These are phyloP conservation scores for Steinernema hermaphroditum DNA, from an alignment of 2,888 invertebrate genomes.

Conservation along the genomic window DNA sequence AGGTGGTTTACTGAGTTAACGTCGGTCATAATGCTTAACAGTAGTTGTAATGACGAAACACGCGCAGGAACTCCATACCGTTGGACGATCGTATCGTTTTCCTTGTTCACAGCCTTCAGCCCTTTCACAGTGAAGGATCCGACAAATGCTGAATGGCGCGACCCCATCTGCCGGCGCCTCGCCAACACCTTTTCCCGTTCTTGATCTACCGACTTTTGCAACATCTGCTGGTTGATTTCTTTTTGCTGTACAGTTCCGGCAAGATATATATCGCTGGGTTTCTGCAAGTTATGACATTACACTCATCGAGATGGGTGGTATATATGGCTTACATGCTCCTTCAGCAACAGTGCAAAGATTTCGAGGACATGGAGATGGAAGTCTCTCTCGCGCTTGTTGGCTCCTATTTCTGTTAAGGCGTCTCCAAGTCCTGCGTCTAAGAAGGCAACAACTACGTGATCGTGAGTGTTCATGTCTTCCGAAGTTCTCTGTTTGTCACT, in stretches of 20 bases:
- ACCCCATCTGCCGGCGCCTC: constrained; percentile 25
- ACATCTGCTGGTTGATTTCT: constrained; percentile 12
- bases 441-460: constrained; percentile 72
- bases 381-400: constrained; percentile 53
- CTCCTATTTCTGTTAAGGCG: constrained; percentile 50
- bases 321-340: constrained; percentile 53
- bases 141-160: constrained; percentile 19
- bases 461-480: constrained; percentile 90
- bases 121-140: constrained; percentile 79
- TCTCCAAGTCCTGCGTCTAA: constrained; percentile 48
- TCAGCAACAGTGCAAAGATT: constrained; percentile 57
- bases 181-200: constrained; percentile 17
- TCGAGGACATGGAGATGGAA: constrained; percentile 59
- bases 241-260: neutral
- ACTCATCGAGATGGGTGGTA: too few relatives aligned
- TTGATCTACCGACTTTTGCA: constrained; percentile 29
- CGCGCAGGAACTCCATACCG: constrained; percentile 41
- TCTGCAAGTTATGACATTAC: too few relatives aligned
- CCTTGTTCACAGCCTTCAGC: constrained; percentile 86
- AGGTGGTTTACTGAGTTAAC: neutral
- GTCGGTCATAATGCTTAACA: too few relatives aligned
- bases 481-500: constrained; percentile 70
- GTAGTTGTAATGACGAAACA: too few relatives aligned
- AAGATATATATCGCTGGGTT: neutral
- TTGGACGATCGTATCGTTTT: constrained; percentile 70